Percentiles rank a stretch among this genome's conserved stretches.
Conservation (phyloP, 2,888 invertebrate genomes). For the Carcina quercana region DNA sequence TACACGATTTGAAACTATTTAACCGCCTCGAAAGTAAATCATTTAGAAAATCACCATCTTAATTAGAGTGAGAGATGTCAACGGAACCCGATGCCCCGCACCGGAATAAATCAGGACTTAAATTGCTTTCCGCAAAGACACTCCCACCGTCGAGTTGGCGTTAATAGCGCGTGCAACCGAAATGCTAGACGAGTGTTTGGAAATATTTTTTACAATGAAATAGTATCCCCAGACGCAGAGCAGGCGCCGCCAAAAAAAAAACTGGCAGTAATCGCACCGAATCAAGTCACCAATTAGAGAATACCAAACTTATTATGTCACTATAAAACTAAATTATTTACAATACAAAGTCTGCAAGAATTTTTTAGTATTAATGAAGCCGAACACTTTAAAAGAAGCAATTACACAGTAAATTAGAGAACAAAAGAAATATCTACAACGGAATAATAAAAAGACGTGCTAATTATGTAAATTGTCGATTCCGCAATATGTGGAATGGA, state of each 20-base stretch:
- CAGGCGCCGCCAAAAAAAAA: conserved; percentile 53
- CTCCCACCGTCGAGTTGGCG: conserved; percentile 63
- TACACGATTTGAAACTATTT: no score
- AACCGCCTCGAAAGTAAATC: conserved; percentile 48
- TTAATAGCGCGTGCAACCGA: conserved; percentile 71
- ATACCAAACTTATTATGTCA: conserved; percentile 34
- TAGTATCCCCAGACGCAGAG: conserved; percentile 33
- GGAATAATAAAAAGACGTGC: no score
- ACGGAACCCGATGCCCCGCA: conserved; percentile 44
- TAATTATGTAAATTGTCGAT: no score
- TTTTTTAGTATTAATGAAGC: no score
- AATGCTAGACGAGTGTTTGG: conserved; percentile 57
- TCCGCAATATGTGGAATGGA: no score
- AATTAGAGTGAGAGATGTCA: conserved; percentile 64
- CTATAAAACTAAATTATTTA: no score
- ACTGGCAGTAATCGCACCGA: conserved; percentile 37
- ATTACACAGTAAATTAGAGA: no score
- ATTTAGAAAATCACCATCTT: conserved; percentile 50
- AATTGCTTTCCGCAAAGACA: conserved; percentile 68
- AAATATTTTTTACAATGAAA: conserved; percentile 57
- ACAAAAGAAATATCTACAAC: no score
- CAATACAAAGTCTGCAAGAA: no score
- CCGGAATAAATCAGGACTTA: conserved; percentile 62
- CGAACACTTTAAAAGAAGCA: no score
- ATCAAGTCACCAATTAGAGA: conserved; percentile 41